A percentile compares a stretch with the other conserved stretches of the same genome.
Evolutionary conservation across 2,113 vertebrate genomes (phyloP).

Genomic region (Cryptotis parvus): DNA sequence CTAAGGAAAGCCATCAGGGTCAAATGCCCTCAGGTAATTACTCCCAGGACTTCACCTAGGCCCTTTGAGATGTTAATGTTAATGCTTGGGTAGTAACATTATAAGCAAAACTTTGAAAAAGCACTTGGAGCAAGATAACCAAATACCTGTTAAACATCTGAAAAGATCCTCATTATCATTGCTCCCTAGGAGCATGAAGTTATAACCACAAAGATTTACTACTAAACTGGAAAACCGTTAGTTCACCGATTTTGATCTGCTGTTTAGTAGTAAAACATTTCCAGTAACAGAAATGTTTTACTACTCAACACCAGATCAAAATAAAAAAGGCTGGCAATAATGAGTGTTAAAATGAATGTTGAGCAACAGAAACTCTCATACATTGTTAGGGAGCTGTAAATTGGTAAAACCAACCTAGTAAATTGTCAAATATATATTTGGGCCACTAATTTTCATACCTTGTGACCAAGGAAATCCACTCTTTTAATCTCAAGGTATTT

Average conservation of each 20-base stretch:
- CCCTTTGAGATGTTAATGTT: too few species aligned
- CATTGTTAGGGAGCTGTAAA: slow-evolving; percentile 6
- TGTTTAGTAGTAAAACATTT: too few species aligned
- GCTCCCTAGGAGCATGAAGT: background rate
- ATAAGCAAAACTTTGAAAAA: slow-evolving; percentile 15
- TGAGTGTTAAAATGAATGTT: background rate
- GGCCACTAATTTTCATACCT: background rate
- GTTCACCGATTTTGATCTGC: too few species aligned
- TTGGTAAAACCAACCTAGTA: background rate
- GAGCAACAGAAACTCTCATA: background rate
- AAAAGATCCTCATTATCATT: slow-evolving; percentile 23
- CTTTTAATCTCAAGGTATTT: background rate
- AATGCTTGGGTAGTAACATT: slow-evolving; percentile 30
- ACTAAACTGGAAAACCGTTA: too few species aligned
- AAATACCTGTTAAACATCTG: background rate
- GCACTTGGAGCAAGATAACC: background rate
- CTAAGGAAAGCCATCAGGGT: too few species aligned
- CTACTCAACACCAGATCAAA: background rate
- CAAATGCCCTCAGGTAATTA: too few species aligned
- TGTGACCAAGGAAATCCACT: background rate
- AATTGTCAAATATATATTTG: background rate
- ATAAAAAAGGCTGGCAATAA: slow-evolving; percentile 19
- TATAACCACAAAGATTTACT: background rate
- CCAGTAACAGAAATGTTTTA: too few species aligned
- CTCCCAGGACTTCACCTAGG: too few species aligned